Evolutionary conservation across 2,797 vertebrate species (phyloP).

Genomic region (Rhodeus uyekii): DNA sequence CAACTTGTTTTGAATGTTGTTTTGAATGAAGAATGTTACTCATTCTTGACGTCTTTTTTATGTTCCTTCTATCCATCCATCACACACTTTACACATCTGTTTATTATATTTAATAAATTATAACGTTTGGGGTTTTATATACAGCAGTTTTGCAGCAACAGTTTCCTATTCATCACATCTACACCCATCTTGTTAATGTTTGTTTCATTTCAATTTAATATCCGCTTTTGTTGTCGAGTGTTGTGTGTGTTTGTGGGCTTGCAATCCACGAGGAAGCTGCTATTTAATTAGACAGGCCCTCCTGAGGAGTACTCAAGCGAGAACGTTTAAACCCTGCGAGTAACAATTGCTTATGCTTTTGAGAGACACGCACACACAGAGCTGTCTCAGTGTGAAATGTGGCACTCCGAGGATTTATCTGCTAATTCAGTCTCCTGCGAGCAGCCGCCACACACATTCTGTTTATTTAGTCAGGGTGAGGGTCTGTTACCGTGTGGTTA

Average conservation of each 20-base stretch:
- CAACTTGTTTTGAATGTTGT: too few relatives aligned
- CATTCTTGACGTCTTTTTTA: too few relatives aligned
- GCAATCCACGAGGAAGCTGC: not conserved
- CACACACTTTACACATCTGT: not conserved
- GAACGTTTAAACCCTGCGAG: slow-evolving; percentile 13
- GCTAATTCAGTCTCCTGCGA: slow-evolving; percentile 26
- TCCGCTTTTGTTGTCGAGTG: not conserved
- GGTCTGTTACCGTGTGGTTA: not conserved
- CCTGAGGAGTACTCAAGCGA: slow-evolving; percentile 19
- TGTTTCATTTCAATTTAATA: slow-evolving; percentile 16
- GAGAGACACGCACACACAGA: slow-evolving; percentile 5
- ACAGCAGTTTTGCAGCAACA: not conserved
- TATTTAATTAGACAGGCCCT: slow-evolving; percentile 35
- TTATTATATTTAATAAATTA: not conserved
- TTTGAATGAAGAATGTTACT: too few relatives aligned
- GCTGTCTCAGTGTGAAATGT: slow-evolving; percentile 13
- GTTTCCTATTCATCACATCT: not conserved
- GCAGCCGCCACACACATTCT: slow-evolving; percentile 12
- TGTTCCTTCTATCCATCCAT: too few relatives aligned
- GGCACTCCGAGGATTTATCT: slow-evolving; percentile 16
- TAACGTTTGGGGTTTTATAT: not conserved
- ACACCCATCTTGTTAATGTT: not conserved
- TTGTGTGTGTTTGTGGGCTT: slow-evolving; percentile 1
- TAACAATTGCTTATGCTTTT: slow-evolving; percentile 13
- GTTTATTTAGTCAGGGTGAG: slow-evolving; percentile 33